Evolutionary conservation across 1,140 invertebrate species (phyloP).

Genomic region (Panulirus ornatus): DNA sequence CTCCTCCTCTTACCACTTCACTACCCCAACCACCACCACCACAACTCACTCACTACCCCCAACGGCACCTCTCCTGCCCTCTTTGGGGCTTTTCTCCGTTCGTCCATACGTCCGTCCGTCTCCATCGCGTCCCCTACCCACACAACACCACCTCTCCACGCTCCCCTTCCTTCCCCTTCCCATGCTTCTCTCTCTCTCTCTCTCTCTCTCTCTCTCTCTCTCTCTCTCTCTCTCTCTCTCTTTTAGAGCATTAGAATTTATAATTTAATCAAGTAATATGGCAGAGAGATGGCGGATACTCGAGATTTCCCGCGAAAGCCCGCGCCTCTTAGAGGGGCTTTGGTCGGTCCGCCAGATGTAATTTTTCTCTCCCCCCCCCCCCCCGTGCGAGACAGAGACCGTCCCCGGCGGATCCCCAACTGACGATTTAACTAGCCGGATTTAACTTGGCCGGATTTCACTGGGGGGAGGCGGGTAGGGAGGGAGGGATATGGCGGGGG

Average conservation of each 20-base stretch:
- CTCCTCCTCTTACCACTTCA: not conserved
- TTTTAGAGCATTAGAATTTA: conserved; percentile 38
- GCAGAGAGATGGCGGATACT: conserved; percentile 33
- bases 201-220: not conserved
- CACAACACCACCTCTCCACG: not conserved
- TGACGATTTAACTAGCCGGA: conserved; percentile 50
- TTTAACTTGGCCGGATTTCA: too few relatives aligned
- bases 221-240: conserved; percentile 22
- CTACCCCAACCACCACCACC: not conserved
- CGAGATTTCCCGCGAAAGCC: conserved; percentile 21
- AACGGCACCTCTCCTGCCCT: not conserved
- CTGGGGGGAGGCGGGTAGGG: too few relatives aligned
- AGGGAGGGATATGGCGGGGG: not conserved
- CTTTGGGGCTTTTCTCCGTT: too few relatives aligned
- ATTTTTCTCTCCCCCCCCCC: conserved; percentile 19
- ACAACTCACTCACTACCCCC: not conserved
- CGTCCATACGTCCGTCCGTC: too few relatives aligned
- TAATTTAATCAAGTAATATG: conserved; percentile 50
- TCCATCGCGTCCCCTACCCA: too few relatives aligned
- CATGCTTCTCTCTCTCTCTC: not conserved
- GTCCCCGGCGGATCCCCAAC: too few relatives aligned
- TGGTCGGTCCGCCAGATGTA: conserved; percentile 19
- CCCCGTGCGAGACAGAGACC: too few relatives aligned
- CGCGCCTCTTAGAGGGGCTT: too few relatives aligned
- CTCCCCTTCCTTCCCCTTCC: too few relatives aligned